Base-by-base conservation (phyloP, 2,797 vertebrate species). In the Xenopus petersii region DNA sequence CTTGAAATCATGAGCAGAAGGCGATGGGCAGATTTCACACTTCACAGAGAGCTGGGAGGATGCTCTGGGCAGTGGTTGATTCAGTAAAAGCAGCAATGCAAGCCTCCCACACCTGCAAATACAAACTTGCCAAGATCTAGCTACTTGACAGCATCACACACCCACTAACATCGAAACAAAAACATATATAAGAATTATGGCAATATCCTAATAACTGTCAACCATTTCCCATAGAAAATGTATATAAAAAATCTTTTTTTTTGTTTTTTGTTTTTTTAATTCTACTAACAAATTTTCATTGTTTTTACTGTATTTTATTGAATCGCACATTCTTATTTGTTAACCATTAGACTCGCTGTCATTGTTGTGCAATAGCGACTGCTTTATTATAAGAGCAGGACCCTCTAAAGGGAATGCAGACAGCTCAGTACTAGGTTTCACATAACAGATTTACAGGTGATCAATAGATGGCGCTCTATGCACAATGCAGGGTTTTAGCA, bases 381-480 rank as follows among this genome's bases (percentile, higher is more conserved):
- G 36, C 36, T 9, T 42, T 42, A 6, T 42, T 9, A 42, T 42
- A 42, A 42, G 36, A 42, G 36, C 36, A 42, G 36, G 36, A 42
- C 36, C 8, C 8, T 56, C 16, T 17, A 56, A 56, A 56, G 15
- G 7, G 15, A 56, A 56, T 5, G 15, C 16, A 16, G 4, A 9
- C 36, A 56, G 54, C n/a, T 56, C 54, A 55, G 59, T 55, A 58
- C 5, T 36, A 67, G 26, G 51, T 33, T 47, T 24, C 30, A 17
- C 13, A 51, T 74, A 36, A 73, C 51, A 73, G 54, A 17, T 30
- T 67, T 12, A 4, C 9, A 46, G 42, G 13, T 30, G 65, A 67
- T 74, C 77, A 74, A 74, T 74, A 79, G 77, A 79, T 79, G 77
- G 77, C 71, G 67, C 77, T 79, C 77, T 55, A 70, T 51, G 77